These are phyloP conservation scores for Myotis davidii DNA, from an alignment of 2,113 vertebrate species.

Conservation along the genomic window DNA sequence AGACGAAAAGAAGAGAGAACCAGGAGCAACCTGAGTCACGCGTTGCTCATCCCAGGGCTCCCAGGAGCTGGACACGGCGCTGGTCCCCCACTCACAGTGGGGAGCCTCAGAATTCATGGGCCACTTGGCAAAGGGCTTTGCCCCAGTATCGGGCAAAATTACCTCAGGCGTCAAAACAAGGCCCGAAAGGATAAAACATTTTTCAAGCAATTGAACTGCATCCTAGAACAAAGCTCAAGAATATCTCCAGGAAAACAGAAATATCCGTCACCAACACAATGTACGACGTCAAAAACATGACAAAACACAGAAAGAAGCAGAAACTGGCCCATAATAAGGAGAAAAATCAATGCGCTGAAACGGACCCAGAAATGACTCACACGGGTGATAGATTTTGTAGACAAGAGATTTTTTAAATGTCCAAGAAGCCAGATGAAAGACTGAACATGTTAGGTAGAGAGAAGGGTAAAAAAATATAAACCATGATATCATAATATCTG, in stretches of 20 bases:
- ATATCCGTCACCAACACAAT: not conserved
- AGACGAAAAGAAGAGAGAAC: not conserved
- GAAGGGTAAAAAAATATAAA: too few species aligned
- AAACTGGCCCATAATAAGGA: not conserved
- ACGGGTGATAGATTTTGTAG: not conserved
- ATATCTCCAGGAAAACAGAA: not conserved
- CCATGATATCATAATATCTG: not conserved
- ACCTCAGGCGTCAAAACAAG: not conserved
- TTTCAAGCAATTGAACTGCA: not conserved
- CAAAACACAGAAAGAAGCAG: not conserved
- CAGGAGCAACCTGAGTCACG: too few species aligned
- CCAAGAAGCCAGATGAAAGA: not conserved
- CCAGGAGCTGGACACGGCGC: rapidly evolving
- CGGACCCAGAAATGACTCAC: not conserved
- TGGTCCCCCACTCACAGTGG: too few species aligned
- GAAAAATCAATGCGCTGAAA: not conserved
- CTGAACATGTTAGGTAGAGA: too few species aligned
- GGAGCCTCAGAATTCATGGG: too few species aligned
- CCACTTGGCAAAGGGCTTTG: not conserved
- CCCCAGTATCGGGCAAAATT: not conserved
- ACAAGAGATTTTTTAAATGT: not conserved
- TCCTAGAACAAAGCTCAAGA: not conserved
- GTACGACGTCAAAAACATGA: not conserved
- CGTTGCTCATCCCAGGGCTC: too few species aligned
- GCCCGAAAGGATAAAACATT: not conserved